Base-by-base conservation (phyloP, 2,888 invertebrate species). In the Alentia gelatinosa region DNA sequence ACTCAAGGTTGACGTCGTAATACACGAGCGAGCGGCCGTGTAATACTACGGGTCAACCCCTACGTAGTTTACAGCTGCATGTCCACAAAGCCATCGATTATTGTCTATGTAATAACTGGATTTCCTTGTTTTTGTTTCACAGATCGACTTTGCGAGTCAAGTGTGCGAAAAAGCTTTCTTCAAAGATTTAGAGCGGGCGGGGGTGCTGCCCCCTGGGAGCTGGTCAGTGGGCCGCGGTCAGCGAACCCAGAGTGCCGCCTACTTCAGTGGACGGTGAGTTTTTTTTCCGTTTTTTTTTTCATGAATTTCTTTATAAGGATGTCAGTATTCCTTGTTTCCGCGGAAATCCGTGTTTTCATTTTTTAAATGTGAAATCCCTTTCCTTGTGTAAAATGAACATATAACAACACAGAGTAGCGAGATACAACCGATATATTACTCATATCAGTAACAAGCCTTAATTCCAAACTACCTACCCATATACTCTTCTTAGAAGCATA, bases 141-240 rank as follows among this genome's bases (percentile, higher is more conserved):
- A 98, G 96, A 98, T 99, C 94, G 99, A 99, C 97, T 99, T 98
- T 97, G 99, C 99, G 26, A 98, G 98, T 93, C 97, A 98, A 91
- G 99, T 99, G 96, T 99, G 99, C 96, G 97, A 99, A 97, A 98
- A 98, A 95, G 97, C 98, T 90, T 99, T 99, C 96, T 98, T 98
- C 96, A 98, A 99, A 95, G 98, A 98, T 96, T 97, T 98, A 95
- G 98, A 98, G 95, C 98, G 98, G 95, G 94, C 95, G 1, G 96
- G 96, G 7, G 96, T 96, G 93, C 90, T 96, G 90, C 93, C 95
- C 23, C 95, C 96, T 4, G 95, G 95, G 15, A 96, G 96, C 88
- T 92, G 96, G 26, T 94, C 95, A 3, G 95, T 95, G 91, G 94
- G 94, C 42, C 86, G 86, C 15, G 79, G 37, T 23, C 79, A 79